phyloP scores from a whole-genome alignment of 2,113 vertebrate species.

The Sphyrna mokarran region DNA sequence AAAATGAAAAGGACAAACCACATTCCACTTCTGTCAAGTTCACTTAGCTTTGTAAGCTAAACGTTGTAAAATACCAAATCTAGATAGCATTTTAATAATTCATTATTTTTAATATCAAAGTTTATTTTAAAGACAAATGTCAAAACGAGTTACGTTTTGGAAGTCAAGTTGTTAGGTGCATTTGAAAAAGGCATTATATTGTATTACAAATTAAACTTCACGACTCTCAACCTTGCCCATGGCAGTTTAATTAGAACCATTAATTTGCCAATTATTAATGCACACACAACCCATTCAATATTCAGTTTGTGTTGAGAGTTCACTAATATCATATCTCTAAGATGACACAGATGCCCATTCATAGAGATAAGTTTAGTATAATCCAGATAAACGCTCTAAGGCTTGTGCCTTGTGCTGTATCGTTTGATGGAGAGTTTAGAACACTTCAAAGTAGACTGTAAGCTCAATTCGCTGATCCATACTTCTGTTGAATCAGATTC shows the following conservation, averaged over 20 bases:
- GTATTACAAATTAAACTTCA: neutral
- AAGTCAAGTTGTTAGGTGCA: neutral
- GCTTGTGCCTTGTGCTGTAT: neutral
- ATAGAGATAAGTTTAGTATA: neutral
- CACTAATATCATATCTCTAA: neutral
- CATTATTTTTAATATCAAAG: neutral
- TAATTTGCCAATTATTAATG: neutral
- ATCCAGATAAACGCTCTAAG: neutral
- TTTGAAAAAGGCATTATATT: neutral
- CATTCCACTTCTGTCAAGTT: neutral
- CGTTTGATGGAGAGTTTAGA: neutral
- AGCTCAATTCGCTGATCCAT: neutral
- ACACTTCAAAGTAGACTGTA: neutral
- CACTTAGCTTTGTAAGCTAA: neutral
- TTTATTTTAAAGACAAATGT: neutral
- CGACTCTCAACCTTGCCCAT: neutral
- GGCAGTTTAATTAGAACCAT: neutral
- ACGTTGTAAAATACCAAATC: neutral
- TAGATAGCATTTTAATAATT: neutral
- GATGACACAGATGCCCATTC: neutral
- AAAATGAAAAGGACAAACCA: neutral
- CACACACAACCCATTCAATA: neutral
- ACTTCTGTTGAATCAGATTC: neutral
- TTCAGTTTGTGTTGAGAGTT: neutral
- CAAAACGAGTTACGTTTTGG: neutral